phyloP scores from a whole-genome alignment of 2,113 vertebrate genomes.

The Chamaetylas fuelleborni region DNA sequence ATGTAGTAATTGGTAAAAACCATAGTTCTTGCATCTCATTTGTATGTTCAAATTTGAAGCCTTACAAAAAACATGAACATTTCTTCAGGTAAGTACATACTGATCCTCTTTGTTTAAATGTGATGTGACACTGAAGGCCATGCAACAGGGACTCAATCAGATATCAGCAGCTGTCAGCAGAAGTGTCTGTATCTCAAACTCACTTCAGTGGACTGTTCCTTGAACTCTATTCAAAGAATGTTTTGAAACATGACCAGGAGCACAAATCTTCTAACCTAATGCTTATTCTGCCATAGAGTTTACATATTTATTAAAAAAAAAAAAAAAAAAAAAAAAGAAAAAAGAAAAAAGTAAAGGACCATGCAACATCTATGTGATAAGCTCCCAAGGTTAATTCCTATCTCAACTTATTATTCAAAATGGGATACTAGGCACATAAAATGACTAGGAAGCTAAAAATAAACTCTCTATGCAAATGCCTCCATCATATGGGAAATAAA shows the following conservation, averaged over 20 bases:
- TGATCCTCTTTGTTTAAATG: not conserved
- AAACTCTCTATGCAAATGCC: constrained; percentile 11
- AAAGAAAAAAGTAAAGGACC: not conserved
- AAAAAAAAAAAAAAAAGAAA: not conserved
- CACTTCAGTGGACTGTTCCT: not conserved
- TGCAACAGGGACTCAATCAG: not conserved
- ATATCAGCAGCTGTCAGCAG: not conserved
- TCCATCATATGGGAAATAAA: constrained; percentile 31
- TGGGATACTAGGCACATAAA: not conserved
- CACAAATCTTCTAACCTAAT: not conserved
- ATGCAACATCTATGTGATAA: not conserved
- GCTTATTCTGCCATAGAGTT: not conserved
- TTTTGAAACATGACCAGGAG: not conserved
- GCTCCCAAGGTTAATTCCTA: not conserved
- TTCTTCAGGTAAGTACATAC: not conserved
- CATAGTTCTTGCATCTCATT: not conserved
- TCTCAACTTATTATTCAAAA: not conserved
- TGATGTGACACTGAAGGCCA: not conserved
- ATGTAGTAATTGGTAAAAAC: not conserved
- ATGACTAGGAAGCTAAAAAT: not conserved
- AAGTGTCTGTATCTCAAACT: not conserved
- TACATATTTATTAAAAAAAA: not conserved
- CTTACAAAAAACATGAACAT: not conserved
- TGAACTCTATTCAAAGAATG: not conserved
- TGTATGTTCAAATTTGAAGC: not conserved